Percentiles rank a stretch among this genome's conserved stretches.
phyloP scores from a whole-genome alignment of 2,113 vertebrate genomes.

The Sorex fumeus region DNA sequence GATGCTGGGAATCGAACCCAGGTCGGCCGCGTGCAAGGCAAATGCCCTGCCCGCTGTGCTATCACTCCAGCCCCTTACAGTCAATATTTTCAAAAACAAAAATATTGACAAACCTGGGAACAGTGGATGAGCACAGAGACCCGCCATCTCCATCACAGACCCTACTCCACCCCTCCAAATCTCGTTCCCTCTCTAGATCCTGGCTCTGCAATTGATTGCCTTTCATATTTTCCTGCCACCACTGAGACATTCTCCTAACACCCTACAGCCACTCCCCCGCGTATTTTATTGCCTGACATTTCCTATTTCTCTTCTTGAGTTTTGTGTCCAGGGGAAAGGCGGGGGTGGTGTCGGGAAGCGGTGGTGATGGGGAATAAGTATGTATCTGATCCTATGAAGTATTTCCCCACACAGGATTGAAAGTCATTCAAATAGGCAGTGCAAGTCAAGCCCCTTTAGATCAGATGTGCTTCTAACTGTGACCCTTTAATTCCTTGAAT shows the following conservation, averaged over 20 bases:
- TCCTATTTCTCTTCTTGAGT: background rate
- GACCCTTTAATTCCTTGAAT: constrained; percentile 3
- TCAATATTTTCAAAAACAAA: too few species aligned
- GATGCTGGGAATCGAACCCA: too few species aligned
- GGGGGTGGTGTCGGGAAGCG: too few species aligned
- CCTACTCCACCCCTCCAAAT: too few species aligned
- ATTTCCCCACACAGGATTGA: background rate
- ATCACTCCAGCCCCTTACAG: too few species aligned
- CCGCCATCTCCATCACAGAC: too few species aligned
- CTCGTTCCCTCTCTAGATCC: background rate
- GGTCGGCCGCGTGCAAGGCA: too few species aligned
- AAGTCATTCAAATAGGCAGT: background rate
- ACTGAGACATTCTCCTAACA: background rate
- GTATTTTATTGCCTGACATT: constrained; percentile 7
- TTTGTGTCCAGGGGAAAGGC: background rate
- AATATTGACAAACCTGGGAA: too few species aligned
- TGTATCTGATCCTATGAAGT: background rate
- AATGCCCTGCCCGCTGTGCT: too few species aligned
- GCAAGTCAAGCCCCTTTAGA: background rate
- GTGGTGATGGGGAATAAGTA: too few species aligned
- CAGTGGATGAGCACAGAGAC: too few species aligned
- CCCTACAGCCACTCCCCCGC: background rate
- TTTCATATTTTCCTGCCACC: background rate
- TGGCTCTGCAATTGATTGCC: background rate
- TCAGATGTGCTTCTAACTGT: background rate